Percentiles rank a stretch among this genome's conserved stretches.
Conservation (phyloP, 2,113 vertebrate genomes). For the Protobothrops mucrosquamatus region DNA sequence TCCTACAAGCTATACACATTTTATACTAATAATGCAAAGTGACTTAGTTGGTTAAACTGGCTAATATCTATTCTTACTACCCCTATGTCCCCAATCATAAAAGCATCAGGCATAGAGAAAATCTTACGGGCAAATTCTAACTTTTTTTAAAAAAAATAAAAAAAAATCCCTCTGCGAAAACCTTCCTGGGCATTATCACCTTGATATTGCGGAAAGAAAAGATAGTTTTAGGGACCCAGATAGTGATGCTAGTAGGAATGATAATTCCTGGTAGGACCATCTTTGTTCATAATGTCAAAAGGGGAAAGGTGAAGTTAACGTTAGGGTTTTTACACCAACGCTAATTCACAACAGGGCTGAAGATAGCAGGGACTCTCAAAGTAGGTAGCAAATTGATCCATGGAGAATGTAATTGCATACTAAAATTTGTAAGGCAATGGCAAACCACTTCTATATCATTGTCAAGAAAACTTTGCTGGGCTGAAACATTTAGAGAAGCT, state of each 20-base stretch:
- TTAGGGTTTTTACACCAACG: neutral
- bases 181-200: neutral
- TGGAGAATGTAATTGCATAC: neutral
- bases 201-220: neutral
- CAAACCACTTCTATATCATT: neutral
- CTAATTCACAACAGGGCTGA: neutral
- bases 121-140: neutral
- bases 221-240: neutral
- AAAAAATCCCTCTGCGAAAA: neutral
- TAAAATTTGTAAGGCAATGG: neutral
- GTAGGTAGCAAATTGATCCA: neutral
- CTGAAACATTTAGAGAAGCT: neutral
- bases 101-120: neutral
- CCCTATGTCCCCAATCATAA: neutral
- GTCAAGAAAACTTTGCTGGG: neutral
- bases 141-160: neutral
- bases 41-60: neutral
- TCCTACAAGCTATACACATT: neutral
- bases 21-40: neutral
- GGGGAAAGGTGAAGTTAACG: neutral
- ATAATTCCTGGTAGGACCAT: neutral
- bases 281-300: neutral
- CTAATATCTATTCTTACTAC: neutral
- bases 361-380: neutral
- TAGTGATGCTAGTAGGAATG: neutral